Percentiles rank a stretch among this genome's conserved stretches.
These are phyloP conservation scores for Clivina fossor DNA, from an alignment of 2,888 invertebrate genomes.

Conservation along the genomic window DNA sequence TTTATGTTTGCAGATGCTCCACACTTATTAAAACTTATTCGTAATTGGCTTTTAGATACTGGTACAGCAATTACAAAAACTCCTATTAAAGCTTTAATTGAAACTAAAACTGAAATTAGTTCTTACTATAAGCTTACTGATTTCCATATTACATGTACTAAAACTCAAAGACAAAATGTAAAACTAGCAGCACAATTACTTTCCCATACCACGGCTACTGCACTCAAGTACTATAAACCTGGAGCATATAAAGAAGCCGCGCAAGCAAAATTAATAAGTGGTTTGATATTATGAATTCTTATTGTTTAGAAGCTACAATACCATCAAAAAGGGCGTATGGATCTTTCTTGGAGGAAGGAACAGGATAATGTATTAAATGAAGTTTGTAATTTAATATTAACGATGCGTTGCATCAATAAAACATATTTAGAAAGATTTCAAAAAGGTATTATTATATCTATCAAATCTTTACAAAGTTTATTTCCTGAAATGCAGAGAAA, in stretches of 20 bases:
- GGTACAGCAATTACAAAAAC: conserved; percentile 12
- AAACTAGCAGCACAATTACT: conserved; percentile 38
- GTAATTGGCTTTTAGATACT: conserved; percentile 40
- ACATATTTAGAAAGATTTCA: conserved; percentile 13
- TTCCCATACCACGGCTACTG: conserved; percentile 38
- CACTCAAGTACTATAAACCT: conserved; percentile 35
- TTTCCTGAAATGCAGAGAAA: neutral
- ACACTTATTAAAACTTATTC: conserved; percentile 38
- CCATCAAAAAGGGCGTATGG: conserved; percentile 25
- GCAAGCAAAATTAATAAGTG: conserved; percentile 34
- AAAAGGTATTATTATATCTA: conserved; percentile 24
- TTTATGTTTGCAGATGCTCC: conserved; percentile 41
- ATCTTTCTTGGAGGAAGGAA: conserved; percentile 8
- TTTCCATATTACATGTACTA: conserved; percentile 35
- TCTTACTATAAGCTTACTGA: conserved; percentile 32
- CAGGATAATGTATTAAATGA: conserved; percentile 25
- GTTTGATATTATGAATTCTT: conserved; percentile 38
- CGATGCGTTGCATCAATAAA: conserved; percentile 15
- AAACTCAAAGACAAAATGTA: conserved; percentile 38
- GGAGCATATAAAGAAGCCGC: conserved; percentile 22
- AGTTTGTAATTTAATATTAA: neutral
- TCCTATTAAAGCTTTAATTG: conserved; percentile 5
- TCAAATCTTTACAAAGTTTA: conserved; percentile 21
- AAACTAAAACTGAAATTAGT: conserved; percentile 27
- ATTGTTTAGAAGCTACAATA: conserved; percentile 6